phyloP scores from a whole-genome alignment of 2,888 invertebrate species.

The Drosophila neutralis region DNA sequence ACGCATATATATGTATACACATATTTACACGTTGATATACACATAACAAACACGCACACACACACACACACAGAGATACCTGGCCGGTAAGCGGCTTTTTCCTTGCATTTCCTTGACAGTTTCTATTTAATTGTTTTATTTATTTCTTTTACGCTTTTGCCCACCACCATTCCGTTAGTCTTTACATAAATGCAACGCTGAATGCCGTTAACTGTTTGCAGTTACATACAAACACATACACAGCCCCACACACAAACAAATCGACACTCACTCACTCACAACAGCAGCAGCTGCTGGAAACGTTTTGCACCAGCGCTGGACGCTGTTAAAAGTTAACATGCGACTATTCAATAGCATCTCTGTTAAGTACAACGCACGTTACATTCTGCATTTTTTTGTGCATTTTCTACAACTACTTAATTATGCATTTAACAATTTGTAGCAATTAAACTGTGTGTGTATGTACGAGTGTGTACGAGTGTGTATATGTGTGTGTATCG shows the following conservation, averaged over 20 bases:
- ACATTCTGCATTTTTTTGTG: slow-evolving; percentile 37
- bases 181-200: slow-evolving; percentile 38
- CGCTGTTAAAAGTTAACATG: slow-evolving; percentile 48
- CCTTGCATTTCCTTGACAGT: slow-evolving; percentile 31
- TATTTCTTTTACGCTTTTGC: slow-evolving; percentile 29
- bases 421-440: slow-evolving; percentile 29
- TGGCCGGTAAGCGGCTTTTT: slow-evolving; percentile 35
- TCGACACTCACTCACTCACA: slow-evolving; percentile 15
- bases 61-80: neutral
- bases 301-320: slow-evolving; percentile 33
- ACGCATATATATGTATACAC: neutral
- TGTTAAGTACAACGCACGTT: slow-evolving; percentile 56
- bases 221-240: slow-evolving; percentile 33
- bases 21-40: neutral
- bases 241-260: slow-evolving; percentile 2
- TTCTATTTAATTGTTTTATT: slow-evolving; percentile 17
- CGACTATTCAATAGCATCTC: slow-evolving; percentile 38
- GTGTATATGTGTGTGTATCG: slow-evolving; percentile 22
- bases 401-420: slow-evolving; percentile 33
- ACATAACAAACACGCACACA: slow-evolving; percentile 2
- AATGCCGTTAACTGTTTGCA: slow-evolving; percentile 61
- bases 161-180: slow-evolving; percentile 38
- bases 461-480: neutral
- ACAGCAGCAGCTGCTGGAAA: slow-evolving; percentile 22
- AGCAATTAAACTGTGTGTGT: slow-evolving; percentile 24